Conservation (phyloP, 2,797 vertebrate species). For the Karalla daura region DNA sequence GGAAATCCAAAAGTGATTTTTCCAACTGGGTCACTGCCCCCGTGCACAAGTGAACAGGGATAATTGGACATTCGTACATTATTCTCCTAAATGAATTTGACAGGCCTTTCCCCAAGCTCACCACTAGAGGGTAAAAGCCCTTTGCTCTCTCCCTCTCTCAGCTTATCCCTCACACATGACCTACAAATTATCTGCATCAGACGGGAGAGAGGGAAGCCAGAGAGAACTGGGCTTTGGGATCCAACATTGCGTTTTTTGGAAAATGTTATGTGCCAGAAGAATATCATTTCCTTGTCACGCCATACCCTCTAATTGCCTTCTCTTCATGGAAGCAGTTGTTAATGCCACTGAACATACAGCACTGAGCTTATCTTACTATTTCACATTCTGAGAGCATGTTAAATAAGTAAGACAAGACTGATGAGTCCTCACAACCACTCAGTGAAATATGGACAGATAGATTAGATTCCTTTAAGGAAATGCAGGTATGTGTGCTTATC, state of each 20-base stretch:
- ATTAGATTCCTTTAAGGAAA: no score
- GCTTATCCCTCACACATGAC: slow-evolving; percentile 67
- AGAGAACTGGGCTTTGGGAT: slow-evolving; percentile 25
- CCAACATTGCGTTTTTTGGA: slow-evolving; percentile 10
- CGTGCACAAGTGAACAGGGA: slow-evolving; percentile 59
- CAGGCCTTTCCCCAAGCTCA: slow-evolving; percentile 57
- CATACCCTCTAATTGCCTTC: not conserved
- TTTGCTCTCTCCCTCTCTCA: slow-evolving; percentile 26
- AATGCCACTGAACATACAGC: no score
- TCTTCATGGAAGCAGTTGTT: not conserved
- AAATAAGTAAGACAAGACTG: no score
- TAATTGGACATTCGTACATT: slow-evolving; percentile 55
- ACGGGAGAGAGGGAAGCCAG: slow-evolving; percentile 31
- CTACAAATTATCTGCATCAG: slow-evolving; percentile 64
- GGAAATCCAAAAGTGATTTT: slow-evolving; percentile 57
- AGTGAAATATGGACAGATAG: no score
- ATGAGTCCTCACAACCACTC: no score
- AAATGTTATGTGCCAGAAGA: slow-evolving; percentile 18
- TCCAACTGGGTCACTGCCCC: slow-evolving; percentile 61
- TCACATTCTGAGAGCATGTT: no score
- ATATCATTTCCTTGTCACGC: not conserved
- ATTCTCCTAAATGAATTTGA: slow-evolving; percentile 47
- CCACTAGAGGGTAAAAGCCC: slow-evolving; percentile 73
- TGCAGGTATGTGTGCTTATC: no score
- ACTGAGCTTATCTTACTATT: not conserved